Base-by-base conservation (phyloP, 2,888 invertebrate genomes). In the Glyphotaelius pellucidus region DNA sequence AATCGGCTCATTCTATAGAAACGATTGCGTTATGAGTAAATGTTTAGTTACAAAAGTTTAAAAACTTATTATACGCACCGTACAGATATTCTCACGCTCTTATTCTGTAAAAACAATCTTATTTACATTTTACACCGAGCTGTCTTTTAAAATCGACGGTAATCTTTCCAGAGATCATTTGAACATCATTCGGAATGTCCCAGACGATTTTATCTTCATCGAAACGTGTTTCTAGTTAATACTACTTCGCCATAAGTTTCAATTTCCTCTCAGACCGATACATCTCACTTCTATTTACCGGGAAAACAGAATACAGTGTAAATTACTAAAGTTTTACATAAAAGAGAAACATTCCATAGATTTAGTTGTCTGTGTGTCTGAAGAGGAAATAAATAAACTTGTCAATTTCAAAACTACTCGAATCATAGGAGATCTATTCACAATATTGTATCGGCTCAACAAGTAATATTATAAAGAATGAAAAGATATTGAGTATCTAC, bases 301-400 rank as follows among this genome's bases (percentile, higher is more conserved):
- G 35, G 25, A 67, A 67, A 67, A 67, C n/a, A 67, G 83, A 83
- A 83, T 83, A 83, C 32, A 83, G 35, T 83, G 38, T 83, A 35
- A 83, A 83, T 83, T 35, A 83, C 83, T 35, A 35, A 83, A 83
- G 83, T 83, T 83, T 83, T 38, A 83, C 83, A 35, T 83, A 83
- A 35, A 83, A 83, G 83, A 35, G 83, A 83, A 38, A 38, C 35
- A 38, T 83, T 11, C 11, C 35, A 35, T 25, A 83, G 83, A 83
- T 83, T 25, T 83, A 11, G 67, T 7, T 25, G 67, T 67, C 32
- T 32, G 83, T 7, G 4, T 35, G 83, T 35, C 83, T 83, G 25
- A 0, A 38, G 11, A 35, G 83, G 83, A 83, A 35, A 83, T 83
- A 83, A 32, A 83, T 83, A 35, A 83, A 83, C 35, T 35, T 35